Evolutionary conservation across 2,113 vertebrate genomes (phyloP).

Genomic region (Todiramphus chloris): DNA sequence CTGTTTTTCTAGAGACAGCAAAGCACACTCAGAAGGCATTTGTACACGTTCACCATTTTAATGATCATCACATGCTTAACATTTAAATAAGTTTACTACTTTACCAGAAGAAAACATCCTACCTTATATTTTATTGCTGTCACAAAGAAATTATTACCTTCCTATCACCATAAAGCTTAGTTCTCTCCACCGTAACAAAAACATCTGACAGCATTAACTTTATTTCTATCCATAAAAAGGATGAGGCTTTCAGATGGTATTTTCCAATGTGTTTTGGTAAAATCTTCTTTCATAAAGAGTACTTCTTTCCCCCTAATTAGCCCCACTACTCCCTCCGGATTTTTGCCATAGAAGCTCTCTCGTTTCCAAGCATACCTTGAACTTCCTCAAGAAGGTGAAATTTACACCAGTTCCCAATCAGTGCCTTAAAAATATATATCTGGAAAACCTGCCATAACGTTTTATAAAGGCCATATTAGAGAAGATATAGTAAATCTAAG

Average conservation of each 20-base stretch:
- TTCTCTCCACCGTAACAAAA: not conserved
- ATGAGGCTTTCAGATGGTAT: not conserved
- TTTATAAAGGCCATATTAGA: conserved; percentile 5
- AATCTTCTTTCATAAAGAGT: not conserved
- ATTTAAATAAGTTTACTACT: not conserved
- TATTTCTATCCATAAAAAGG: not conserved
- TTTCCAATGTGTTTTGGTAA: not conserved
- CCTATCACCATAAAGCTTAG: not conserved
- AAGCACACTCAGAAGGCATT: not conserved
- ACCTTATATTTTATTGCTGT: not conserved
- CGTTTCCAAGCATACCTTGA: not conserved
- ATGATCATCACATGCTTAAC: not conserved
- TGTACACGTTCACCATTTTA: not conserved
- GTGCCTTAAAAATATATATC: not conserved
- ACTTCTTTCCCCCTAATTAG: not conserved
- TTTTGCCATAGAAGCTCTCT: not conserved
- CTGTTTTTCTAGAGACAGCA: not conserved
- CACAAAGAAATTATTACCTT: not conserved
- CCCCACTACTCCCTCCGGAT: not conserved
- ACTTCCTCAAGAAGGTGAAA: not conserved
- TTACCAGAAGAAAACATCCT: not conserved
- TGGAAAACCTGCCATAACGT: not conserved
- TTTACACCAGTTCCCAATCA: not conserved
- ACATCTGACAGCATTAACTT: not conserved
- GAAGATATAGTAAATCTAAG: conserved; percentile 1